Percentiles rank a stretch among this genome's conserved stretches.
Evolutionary conservation across 2,888 invertebrate species (phyloP).

Genomic region (Callimorpha dominula): DNA sequence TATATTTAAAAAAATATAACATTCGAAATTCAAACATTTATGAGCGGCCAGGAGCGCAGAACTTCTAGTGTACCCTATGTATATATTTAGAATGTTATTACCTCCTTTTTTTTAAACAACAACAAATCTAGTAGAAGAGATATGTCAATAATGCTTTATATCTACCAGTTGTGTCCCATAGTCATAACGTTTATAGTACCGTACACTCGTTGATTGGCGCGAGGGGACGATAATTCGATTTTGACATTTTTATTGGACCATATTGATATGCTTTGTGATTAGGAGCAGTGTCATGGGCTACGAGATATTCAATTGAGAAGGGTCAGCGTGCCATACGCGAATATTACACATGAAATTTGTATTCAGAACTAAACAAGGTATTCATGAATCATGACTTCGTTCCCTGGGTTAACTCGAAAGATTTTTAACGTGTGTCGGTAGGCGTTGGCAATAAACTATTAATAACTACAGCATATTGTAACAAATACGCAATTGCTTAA

Average conservation of each 20-base stretch:
- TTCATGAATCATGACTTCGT: conserved; percentile 8
- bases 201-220: conserved; percentile 69
- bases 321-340: conserved; percentile 55
- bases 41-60: too few species aligned
- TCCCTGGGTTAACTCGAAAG: not conserved
- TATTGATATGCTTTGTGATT: conserved; percentile 81
- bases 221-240: conserved; percentile 80
- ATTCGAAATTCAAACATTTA: too few species aligned
- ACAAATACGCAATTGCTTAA: not conserved
- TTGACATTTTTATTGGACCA: conserved; percentile 81
- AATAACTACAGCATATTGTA: not conserved
- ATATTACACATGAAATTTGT: conserved; percentile 14
- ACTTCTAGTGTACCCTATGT: too few species aligned
- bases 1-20: too few species aligned
- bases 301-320: conserved; percentile 64
- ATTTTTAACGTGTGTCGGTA: not conserved
- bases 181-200: conserved; percentile 56
- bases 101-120: not conserved
- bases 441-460: not conserved
- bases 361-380: conserved; percentile 3
- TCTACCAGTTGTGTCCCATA: conserved; percentile 46
- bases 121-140: conserved; percentile 3
- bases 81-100: too few species aligned
- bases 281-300: conserved; percentile 66
- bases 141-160: conserved; percentile 23